Base-by-base conservation (phyloP, 2,888 invertebrate genomes). In the Isotomurus palustris region DNA sequence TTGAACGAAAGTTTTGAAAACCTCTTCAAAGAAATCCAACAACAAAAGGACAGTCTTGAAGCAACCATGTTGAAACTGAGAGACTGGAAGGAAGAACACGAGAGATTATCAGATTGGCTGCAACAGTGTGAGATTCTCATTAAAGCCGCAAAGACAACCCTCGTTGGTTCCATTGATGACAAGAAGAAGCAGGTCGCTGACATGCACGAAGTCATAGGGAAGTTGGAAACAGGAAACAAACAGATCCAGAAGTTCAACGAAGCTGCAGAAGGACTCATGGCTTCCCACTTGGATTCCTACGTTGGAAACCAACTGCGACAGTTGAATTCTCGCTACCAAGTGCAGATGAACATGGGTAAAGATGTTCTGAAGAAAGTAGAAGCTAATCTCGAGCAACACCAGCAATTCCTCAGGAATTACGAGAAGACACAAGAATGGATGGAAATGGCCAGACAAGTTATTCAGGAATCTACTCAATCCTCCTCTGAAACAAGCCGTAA, bases 71-170 rank as follows among this genome's bases (percentile, higher is more conserved):
- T 81, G 52, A 88, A 91, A 72, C 90, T 91, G 88, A 82, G 90
- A 54, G 88, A 91, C 61, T 93, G 89, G 77, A 92, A 92, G 75
- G 92, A 92, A 73, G 92, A 93, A 75, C 91, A 89, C 73, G 92
- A 93, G 74, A 82, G 89, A 60, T 77, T 93, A 17, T 90, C 90
- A 50, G 92, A 93, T 74, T 93, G 92, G 92, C 76, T 93, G 28
- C 92, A 92, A 72, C 91, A 92, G 75, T 89, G 89, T 72, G 91
- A 92, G 71, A 90, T 91, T 71, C 81, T 91, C 8, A 87, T 91
- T 12, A 92, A 93, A 74, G 89, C 90, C 56, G 89, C 92, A 71
- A 93, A 93, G 75, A 83, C 89, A 24, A 86, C 88, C 22, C 77
- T 91, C 12, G 80, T 88, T 24, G 84, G 89, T 2, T 88, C 85